Evolutionary conservation across 2,797 vertebrate genomes (phyloP), one percentile per base, ranked within the genome.

Genomic region (Luscinia megarhynchos): DNA sequence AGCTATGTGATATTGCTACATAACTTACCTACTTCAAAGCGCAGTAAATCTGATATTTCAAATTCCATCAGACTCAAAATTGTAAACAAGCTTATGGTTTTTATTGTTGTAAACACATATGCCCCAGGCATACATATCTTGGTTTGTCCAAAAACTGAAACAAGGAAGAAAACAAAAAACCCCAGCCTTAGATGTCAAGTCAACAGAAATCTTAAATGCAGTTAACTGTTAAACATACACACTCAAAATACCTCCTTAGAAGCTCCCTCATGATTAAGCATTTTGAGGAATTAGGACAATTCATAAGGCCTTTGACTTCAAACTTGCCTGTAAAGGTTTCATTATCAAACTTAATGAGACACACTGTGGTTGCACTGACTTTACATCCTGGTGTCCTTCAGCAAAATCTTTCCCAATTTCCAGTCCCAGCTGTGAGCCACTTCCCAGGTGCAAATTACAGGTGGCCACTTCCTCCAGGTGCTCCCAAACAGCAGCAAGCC

Each of bases 91-190:
- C 26, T 84, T 61, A 54, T 32, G 76, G 17, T 5, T 63, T 93
- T 94, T 91, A 84, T 76, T 93, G 51, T 41, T 89, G 73, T 64
- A 80, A 93, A 90, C 64, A 79, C n/a, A 55, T 63, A 50, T n/a
- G 82, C 78, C 46, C 16, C 68, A 88, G 87, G 89, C 73, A 69
- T 32, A 92, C 36, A 61, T 24, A 87, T 46, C 63, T 70, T 58
- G 16, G 40, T 87, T 91, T 92, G 48, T 80, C 76, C 55, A 87
- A 92, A 67, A 87, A 64, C 23, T 5, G 1, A 87, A 89, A 55
- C 40, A 36, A 57, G 30, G 83, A 67, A 10, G 23, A 51, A 38
- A 4, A 1, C 11, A 41, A 10, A 6, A 78, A 4, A 19, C 0
- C 4, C 32, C 84, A 68, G 48, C 53, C 69, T 76, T 43, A 54